Evolutionary conservation across 2,888 invertebrate species (phyloP).

Genomic region (Drosophila barbarae): DNA sequence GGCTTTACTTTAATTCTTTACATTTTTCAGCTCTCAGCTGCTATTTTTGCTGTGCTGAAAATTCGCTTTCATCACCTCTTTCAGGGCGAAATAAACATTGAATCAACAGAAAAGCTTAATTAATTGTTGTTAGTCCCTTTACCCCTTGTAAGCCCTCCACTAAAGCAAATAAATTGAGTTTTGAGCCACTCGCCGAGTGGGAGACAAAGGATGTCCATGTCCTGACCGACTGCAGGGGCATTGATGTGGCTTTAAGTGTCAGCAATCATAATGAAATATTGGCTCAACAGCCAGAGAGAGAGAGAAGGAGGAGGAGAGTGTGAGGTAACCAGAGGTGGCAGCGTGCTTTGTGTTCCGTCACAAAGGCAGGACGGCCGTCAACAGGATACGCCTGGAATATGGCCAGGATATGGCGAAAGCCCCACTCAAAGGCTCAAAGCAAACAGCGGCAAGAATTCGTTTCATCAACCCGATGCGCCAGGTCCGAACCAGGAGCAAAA

Average conservation of each 20-base stretch:
- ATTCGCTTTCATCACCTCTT: conserved; percentile 5
- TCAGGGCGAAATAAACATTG: conserved; percentile 8
- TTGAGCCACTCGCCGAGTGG: conserved; percentile 46
- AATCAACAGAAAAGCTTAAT: conserved; percentile 36
- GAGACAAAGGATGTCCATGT: conserved; percentile 33
- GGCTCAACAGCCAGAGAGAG: conserved; percentile 2
- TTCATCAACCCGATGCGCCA: conserved; percentile 51
- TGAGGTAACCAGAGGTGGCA: conserved; percentile 8
- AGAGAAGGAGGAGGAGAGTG: not conserved
- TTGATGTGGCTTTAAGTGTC: conserved; percentile 63
- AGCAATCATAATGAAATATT: conserved; percentile 70
- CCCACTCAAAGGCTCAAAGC: conserved; percentile 52
- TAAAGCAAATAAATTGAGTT: conserved; percentile 67
- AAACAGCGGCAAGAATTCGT: conserved; percentile 45
- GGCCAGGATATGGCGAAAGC: conserved; percentile 45
- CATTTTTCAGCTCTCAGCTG: not conserved
- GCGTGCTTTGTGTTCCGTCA: conserved; percentile 23
- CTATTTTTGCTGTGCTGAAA: not conserved
- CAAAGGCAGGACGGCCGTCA: conserved; percentile 34
- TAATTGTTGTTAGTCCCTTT: conserved; percentile 26
- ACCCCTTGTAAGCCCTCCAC: conserved; percentile 30
- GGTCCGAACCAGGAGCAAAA: conserved; percentile 20
- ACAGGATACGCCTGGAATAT: conserved; percentile 31
- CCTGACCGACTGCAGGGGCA: conserved; percentile 34
- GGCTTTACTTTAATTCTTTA: not conserved